These are phyloP conservation scores for Limnephilus marmoratus DNA, from an alignment of 2,888 invertebrate species.

Conservation along the genomic window DNA sequence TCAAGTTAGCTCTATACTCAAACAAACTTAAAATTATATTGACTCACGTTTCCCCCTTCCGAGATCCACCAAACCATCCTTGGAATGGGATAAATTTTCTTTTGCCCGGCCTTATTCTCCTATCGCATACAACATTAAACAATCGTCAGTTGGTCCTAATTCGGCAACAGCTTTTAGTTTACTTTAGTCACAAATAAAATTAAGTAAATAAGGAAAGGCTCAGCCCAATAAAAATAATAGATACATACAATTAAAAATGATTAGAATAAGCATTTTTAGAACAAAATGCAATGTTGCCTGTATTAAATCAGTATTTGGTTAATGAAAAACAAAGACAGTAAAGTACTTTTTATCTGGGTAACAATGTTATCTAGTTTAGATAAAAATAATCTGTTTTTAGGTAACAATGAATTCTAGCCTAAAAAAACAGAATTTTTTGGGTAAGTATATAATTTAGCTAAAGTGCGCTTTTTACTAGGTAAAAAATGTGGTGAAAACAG, in stretches of 20 bases:
- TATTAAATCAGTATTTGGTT: background rate
- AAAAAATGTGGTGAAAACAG: too few species aligned
- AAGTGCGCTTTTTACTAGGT: too few species aligned
- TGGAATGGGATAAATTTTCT: constrained; percentile 72
- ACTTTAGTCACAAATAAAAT: background rate
- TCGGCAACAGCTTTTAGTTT: background rate
- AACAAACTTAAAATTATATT: constrained; percentile 39
- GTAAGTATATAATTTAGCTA: background rate
- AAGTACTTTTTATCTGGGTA: background rate
- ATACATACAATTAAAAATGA: background rate
- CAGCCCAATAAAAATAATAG: background rate
- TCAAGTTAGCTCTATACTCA: constrained; percentile 25
- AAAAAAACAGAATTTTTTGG: background rate
- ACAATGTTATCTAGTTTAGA: background rate
- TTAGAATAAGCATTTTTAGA: background rate
- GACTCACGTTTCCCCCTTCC: constrained; percentile 64
- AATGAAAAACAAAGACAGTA: background rate
- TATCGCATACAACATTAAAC: constrained; percentile 69
- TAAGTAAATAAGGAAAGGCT: background rate
- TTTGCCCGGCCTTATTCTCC: constrained; percentile 72
- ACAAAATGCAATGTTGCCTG: background rate
- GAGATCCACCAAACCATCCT: constrained; percentile 70
- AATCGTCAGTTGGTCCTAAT: constrained; percentile 7
- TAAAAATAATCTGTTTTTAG: background rate
- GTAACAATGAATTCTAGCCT: background rate